These are phyloP conservation scores for Hofmannophila pseudospretella DNA, from an alignment of 2,888 invertebrate genomes.

Conservation along the genomic window DNA sequence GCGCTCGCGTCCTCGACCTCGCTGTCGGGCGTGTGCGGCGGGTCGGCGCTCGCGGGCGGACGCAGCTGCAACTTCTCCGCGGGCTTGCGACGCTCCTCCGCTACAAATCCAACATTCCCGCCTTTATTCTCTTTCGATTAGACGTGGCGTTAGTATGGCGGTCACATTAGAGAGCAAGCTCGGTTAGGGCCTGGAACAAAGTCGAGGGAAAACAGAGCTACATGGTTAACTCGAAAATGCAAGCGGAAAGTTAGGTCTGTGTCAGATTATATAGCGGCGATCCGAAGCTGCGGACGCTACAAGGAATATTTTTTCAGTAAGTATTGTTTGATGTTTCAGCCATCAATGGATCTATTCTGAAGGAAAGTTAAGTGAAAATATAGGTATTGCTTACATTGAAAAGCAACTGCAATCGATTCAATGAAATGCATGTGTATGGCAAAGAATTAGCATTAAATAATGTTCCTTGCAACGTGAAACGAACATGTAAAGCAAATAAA, in stretches of 20 bases:
- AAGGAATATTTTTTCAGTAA: slow-evolving; percentile 72
- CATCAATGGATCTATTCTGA: background rate
- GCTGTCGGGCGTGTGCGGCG: slow-evolving; percentile 70
- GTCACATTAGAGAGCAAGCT: slow-evolving; percentile 79
- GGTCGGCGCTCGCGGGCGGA: slow-evolving; percentile 55
- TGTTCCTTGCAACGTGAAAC: slow-evolving; percentile 67
- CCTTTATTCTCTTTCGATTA: slow-evolving; percentile 72
- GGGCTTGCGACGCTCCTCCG: slow-evolving; percentile 71
- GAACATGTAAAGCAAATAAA: slow-evolving; percentile 55
- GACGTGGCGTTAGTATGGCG: slow-evolving; percentile 75
- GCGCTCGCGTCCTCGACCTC: slow-evolving; percentile 70
- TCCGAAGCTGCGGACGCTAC: slow-evolving; percentile 53
- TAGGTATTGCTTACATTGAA: background rate
- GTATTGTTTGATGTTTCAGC: slow-evolving; percentile 6
- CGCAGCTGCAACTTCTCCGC: slow-evolving; percentile 62
- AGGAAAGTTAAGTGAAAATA: no score
- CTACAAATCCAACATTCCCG: slow-evolving; percentile 73
- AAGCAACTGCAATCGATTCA: background rate
- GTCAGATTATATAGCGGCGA: slow-evolving; percentile 53
- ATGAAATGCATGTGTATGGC: no score
- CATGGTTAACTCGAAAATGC: slow-evolving; percentile 69
- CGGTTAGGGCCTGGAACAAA: slow-evolving; percentile 79
- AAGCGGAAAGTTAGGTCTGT: slow-evolving; percentile 64
- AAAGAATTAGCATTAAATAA: slow-evolving; percentile 49
- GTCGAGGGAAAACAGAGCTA: slow-evolving; percentile 73